phyloP scores from a whole-genome alignment of 2,113 vertebrate genomes.

The Pollimyrus isidori region DNA sequence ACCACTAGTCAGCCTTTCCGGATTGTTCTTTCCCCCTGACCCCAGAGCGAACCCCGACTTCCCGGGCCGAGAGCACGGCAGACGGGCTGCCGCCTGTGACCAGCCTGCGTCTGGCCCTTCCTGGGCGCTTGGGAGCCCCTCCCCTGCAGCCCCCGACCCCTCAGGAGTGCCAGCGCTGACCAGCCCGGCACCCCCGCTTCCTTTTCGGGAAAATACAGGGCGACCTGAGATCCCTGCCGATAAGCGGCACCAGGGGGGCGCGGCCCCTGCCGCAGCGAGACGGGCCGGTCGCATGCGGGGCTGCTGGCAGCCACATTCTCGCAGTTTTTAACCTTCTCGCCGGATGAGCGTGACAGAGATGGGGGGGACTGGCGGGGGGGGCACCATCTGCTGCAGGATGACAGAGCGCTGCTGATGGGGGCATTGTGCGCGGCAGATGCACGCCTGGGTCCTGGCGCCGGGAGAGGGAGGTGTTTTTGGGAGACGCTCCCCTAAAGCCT shows the following conservation, averaged over 20 bases:
- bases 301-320: not conserved
- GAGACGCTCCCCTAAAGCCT: not conserved
- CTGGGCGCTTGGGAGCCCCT: not conserved
- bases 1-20: not conserved
- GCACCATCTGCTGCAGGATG: constrained; percentile 26
- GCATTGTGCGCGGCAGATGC: constrained; percentile 2
- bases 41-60: not conserved
- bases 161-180: not conserved
- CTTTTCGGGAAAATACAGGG: constrained; percentile 28
- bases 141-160: not conserved
- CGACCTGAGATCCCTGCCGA: constrained; percentile 26
- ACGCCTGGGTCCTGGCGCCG: not conserved
- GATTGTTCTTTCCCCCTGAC: not conserved
- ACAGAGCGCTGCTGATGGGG: constrained; percentile 20
- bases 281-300: not conserved
- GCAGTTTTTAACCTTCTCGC: constrained; percentile 4
- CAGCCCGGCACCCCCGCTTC: not conserved
- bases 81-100: not conserved
- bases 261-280: not conserved
- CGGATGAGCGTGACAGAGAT: not conserved
- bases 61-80: not conserved
- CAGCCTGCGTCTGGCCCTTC: not conserved
- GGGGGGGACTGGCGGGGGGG: not conserved
- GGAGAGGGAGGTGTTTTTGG: not conserved
- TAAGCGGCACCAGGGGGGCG: constrained; percentile 25